Base-by-base conservation (phyloP, 2,797 vertebrate genomes). In the Clamator glandarius region DNA sequence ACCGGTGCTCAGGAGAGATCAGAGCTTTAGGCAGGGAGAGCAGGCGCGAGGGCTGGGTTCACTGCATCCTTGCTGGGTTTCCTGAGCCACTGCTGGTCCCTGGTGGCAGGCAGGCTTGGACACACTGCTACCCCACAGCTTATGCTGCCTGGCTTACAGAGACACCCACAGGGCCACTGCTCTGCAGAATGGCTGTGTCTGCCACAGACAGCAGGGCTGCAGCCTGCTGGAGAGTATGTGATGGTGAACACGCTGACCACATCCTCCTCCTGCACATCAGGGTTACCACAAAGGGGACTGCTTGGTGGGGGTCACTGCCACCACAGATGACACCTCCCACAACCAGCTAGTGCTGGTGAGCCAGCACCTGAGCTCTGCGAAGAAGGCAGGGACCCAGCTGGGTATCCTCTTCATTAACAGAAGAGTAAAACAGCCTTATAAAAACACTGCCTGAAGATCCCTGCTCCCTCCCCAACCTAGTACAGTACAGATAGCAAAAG, bases 11-110 rank as follows among this genome's bases (percentile, higher is more conserved):
- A 41, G 93, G 92, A 87, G 89, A 84, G 78, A 74, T 64, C 62
- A 75, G 89, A 96, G 89, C 61, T 90, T 68, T 58, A 95, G 90
- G 92, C 91, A 85, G 64, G 44, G 63, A 64, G 33, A 91, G 72
- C 75, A 77, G 69, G 41, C 75, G 68, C 4, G 4, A 64, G 33
- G 41, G 59, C 59, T 73, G 79, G 28, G 18, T 63, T 94, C 61
- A 16, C n/a, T 29, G 20, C 52, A 54, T 42, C 68, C 64, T 57
- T 75, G 29, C 35, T 41, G 57, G 10, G 15, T 74, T 92, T 90
- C 13, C 88, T 50, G 76, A 74, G 76, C 68, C 62, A 84, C 54
- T 92, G 92, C 82, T 95, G 72, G 74, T 41, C 63, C 23, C 84
- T 74, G 77, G 35, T 42, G 84, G 67, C 63, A 48, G 51, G 36